Percentiles rank a stretch among this genome's conserved stretches.
phyloP scores from a whole-genome alignment of 2,113 vertebrate genomes.

The Marmota monax region DNA sequence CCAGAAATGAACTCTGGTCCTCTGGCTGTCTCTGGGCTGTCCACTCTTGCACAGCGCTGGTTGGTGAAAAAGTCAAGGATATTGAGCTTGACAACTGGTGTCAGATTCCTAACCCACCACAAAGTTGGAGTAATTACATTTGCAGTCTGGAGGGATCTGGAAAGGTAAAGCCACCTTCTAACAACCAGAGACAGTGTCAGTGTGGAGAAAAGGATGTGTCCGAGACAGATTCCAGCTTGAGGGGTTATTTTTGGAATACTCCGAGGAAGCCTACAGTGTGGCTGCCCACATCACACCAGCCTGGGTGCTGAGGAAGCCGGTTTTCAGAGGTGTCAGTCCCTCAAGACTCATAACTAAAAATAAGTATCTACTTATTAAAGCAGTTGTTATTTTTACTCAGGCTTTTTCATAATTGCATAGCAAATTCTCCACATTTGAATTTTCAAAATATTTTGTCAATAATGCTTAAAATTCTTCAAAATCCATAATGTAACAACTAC shows the following conservation, averaged over 20 bases:
- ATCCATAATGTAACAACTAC: neutral
- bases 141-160: neutral
- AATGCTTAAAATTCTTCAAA: slow-evolving; percentile 45
- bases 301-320: slow-evolving; percentile 29
- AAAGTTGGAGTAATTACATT: neutral
- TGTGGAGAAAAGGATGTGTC: slow-evolving; percentile 26
- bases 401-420: neutral
- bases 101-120: neutral
- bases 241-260: slow-evolving; percentile 64
- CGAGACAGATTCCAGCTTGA: neutral
- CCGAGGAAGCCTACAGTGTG: neutral
- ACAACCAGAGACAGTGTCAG: neutral
- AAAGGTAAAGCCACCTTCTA: neutral
- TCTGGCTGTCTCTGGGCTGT: neutral
- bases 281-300: slow-evolving; percentile 44
- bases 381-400: slow-evolving; percentile 48
- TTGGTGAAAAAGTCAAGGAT: neutral
- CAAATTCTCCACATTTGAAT: slow-evolving; percentile 51
- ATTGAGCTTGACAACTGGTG: neutral
- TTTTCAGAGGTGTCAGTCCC: slow-evolving; percentile 48
- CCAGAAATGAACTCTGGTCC: neutral
- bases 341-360: slow-evolving; percentile 69
- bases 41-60: neutral
- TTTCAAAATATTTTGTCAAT: slow-evolving; percentile 66
- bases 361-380: slow-evolving; percentile 70